Conservation (phyloP, 2,797 vertebrate genomes). For the Acestrorhynchus altus region DNA sequence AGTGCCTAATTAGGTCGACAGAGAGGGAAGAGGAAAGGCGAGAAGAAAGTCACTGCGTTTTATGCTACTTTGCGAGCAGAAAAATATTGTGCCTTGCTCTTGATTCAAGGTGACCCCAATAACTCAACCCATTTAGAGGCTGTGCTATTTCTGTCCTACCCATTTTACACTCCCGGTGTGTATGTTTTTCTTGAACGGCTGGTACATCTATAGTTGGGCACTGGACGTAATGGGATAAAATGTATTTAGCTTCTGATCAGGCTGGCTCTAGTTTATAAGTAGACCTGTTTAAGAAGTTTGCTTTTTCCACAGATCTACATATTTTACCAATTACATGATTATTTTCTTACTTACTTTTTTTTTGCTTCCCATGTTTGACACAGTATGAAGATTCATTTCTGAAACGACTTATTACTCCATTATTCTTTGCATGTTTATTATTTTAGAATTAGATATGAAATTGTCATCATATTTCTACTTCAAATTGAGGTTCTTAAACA, state of each 20-base stretch:
- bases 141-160: constrained; percentile 81
- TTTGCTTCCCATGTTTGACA: constrained; percentile 79
- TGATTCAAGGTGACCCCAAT: constrained; percentile 87
- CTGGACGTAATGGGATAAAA: constrained; percentile 32
- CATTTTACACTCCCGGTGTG: constrained; percentile 57
- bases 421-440: constrained; percentile 96
- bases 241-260: background rate
- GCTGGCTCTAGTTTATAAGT: constrained; percentile 7
- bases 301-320: background rate
- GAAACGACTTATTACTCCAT: constrained; percentile 86
- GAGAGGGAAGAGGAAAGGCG: constrained; percentile 78
- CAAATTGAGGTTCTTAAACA: constrained; percentile 89
- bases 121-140: constrained; percentile 78
- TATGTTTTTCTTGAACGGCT: constrained; percentile 26
- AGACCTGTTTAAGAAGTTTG: background rate
- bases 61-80: constrained; percentile 75
- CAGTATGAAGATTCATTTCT: constrained; percentile 98
- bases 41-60: constrained; percentile 59
- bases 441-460: constrained; percentile 91
- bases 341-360: constrained; percentile 2
- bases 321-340: background rate
- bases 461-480: constrained; percentile 87
- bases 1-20: constrained; percentile 86
- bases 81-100: constrained; percentile 78
- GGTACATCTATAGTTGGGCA: constrained; percentile 21